Percentiles rank a stretch among this genome's conserved stretches.
phyloP scores from a whole-genome alignment of 2,888 invertebrate species.

The Ferrisia virgata region DNA sequence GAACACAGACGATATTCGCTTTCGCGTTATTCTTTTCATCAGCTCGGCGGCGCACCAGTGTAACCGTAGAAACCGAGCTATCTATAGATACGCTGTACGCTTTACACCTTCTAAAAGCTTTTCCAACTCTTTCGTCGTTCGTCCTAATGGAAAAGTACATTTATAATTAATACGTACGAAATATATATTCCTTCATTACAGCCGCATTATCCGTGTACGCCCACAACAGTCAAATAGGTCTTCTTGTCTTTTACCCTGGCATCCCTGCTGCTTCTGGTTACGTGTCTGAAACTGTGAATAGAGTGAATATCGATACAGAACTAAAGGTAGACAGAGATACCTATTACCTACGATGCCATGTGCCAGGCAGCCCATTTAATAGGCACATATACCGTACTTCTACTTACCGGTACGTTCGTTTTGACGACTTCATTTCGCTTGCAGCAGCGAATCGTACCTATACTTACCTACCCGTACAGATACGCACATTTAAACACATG shows the following conservation, averaged over 20 bases:
- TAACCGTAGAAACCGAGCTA: not conserved
- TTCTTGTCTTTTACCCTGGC: not conserved
- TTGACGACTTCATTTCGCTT: not conserved
- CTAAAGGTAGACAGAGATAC: not conserved
- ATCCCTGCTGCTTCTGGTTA: not conserved
- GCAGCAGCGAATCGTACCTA: no score
- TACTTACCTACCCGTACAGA: no score
- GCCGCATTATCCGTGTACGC: not conserved
- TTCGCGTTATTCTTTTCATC: not conserved
- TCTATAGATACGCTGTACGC: no score
- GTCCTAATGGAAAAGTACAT: not conserved
- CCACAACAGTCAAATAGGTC: not conserved
- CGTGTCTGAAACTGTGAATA: no score
- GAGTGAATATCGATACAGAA: not conserved
- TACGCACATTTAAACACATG: not conserved
- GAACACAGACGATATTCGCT: not conserved
- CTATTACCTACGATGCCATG: not conserved
- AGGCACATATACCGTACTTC: no score
- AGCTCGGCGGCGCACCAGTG: not conserved
- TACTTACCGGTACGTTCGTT: not conserved
- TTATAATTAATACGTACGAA: slow-evolving; percentile 12
- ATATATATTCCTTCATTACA: not conserved
- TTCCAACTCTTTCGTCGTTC: not conserved
- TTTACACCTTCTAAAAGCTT: not conserved
- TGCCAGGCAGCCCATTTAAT: not conserved